Evolutionary conservation across 2,113 vertebrate species (phyloP), one percentile per base, ranked within the genome.

Genomic region (Chaenogobius annularis): DNA sequence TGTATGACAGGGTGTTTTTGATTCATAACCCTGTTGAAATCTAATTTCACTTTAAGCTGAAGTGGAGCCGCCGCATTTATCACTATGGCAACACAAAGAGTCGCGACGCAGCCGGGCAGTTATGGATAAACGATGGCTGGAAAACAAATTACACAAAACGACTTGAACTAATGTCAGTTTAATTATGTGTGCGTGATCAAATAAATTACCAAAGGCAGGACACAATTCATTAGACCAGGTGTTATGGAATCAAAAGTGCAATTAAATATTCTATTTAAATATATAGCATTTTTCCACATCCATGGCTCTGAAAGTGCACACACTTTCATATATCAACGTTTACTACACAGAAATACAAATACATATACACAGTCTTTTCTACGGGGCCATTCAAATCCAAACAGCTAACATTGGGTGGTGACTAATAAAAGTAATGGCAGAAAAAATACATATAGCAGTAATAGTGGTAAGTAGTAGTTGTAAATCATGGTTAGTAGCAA

Each of bases 1-100:
- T 69, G 55, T 65, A 75, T 79, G 78, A 78, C 44, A 65, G 68
- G 23, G 50, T 73, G 73, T 85, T 72, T 78, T 65, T 85, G 83
- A 87, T 85, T 86, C 72, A 87, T 76, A 69, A 23, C 26, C 50
- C 68, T 56, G 62, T 66, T 73, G 47, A 70, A 86, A 72, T 71
- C 55, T 56, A 80, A 87, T 81, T 83, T 83, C n/a, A 80, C 54
- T 83, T 74, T 47, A 68, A 80, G 62, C n/a, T 43, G 61, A 79
- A 76, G 50, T 63, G 8, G 48, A 75, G 22, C 73, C 40, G 40
- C 43, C 62, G 62, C 58, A 67, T 85, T 67, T 72, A 69, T 80
- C 83, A 74, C 72, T 55, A 73, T 68, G 50, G 82, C 68, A 79
- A 77, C 59, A 66, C 17, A 47, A 68, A 77, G 40, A 47, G 15